Base-by-base conservation (phyloP, 2,113 vertebrate species). In the Lucifuga dentata region DNA sequence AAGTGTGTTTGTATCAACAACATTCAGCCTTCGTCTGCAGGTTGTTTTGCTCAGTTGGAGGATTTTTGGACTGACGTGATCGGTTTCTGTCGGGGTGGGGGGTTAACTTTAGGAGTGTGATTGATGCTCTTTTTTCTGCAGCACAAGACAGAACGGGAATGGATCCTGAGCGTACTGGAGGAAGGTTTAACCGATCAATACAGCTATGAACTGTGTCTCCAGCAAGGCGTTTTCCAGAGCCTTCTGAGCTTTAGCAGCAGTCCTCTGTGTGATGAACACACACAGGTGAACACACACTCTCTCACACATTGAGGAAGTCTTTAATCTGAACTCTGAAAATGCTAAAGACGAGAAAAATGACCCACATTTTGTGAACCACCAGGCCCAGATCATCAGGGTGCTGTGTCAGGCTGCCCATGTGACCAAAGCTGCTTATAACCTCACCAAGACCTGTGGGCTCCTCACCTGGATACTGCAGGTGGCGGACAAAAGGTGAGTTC, bases 91-190 rank as follows among this genome's bases (percentile, higher is more conserved):
- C n/a, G n/a, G 52, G 29, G 19, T 8, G 7, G 10, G 0, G 21
- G 26, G 26, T 57, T 12, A 0, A n/a, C 39, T 1, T 1, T 53
- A 13, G 23, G 32, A 23, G 11, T 9, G 0, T 40, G 43, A 68
- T 39, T 51, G 48, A 39, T 16, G n/a, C 5, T 11, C 1, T 64
- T 1, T 66, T 52, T 26, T 38, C 41, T 33, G 9, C 53, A 98
- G 97, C 94, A 96, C 70, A 96, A 92, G 88, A 56, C 78, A 2
- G 97, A 99, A 59, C 94, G 92, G 3, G 93, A 94, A 6, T 99
- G 97, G 98, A 86, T 95, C 46, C 67, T 99, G 8, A 87, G 68
- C 2, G 67, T 99, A 10, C 87, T 99, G 56, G 89, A 90, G 57
- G 93, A 96, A 59, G 95, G 97, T 3, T 73, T 98, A 20, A 91